These are phyloP conservation scores for Calephelis perditalis DNA, from an alignment of 2,888 invertebrate species.

Conservation along the genomic window DNA sequence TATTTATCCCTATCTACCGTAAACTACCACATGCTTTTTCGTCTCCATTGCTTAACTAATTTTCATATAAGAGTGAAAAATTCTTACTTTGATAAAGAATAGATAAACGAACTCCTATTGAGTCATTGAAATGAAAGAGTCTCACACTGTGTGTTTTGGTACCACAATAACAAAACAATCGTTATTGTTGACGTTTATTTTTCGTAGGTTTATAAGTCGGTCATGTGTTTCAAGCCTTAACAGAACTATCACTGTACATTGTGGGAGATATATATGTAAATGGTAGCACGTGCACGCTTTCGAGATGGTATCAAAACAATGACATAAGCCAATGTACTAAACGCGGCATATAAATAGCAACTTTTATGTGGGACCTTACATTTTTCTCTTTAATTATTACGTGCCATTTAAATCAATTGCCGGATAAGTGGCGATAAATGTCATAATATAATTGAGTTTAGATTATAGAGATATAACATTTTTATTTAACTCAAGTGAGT, in stretches of 20 bases:
- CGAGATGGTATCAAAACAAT: constrained; percentile 11
- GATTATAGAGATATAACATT: not conserved
- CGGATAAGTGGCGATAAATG: not conserved
- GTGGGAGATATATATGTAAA: constrained; percentile 2
- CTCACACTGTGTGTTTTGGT: too few species aligned
- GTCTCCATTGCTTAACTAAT: too few species aligned
- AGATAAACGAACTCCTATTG: too few species aligned
- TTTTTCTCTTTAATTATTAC: not conserved
- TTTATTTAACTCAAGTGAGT: too few species aligned
- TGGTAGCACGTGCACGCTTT: constrained; percentile 10
- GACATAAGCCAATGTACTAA: not conserved
- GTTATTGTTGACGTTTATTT: too few species aligned
- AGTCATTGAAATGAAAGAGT: too few species aligned
- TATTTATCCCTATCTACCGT: too few species aligned
- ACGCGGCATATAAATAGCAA: constrained; percentile 7
- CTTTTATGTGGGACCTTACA: not conserved
- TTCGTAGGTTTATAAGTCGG: not conserved
- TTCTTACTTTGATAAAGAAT: too few species aligned
- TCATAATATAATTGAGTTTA: not conserved
- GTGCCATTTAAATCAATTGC: not conserved
- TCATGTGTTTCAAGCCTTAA: not conserved
- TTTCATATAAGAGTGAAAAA: too few species aligned
- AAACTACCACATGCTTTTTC: too few species aligned
- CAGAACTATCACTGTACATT: not conserved
- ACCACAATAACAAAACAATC: too few species aligned